These are phyloP conservation scores for Hiodon tergisus DNA, from an alignment of 2,113 vertebrate species.

Conservation along the genomic window DNA sequence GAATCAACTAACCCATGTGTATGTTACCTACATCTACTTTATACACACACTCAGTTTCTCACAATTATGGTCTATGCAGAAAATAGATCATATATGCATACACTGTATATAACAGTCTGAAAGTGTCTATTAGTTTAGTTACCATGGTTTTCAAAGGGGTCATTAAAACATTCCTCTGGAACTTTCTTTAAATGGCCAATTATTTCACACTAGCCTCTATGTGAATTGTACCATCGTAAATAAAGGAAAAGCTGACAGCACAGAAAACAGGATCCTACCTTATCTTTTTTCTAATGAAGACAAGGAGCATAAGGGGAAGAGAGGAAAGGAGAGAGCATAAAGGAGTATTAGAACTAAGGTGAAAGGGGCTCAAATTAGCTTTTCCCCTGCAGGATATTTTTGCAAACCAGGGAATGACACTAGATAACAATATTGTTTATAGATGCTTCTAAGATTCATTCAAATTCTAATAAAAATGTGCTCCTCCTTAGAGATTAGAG, in stretches of 20 bases:
- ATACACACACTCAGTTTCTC: too few species aligned
- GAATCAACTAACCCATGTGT: too few species aligned
- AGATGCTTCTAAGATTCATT: too few species aligned
- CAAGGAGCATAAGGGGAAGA: conserved; percentile 43
- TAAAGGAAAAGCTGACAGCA: conserved; percentile 34
- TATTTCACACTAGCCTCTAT: not conserved
- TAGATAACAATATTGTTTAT: too few species aligned
- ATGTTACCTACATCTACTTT: too few species aligned
- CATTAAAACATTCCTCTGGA: not conserved
- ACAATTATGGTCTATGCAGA: too few species aligned
- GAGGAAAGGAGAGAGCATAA: conserved; percentile 44
- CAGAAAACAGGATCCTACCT: conserved; percentile 58
- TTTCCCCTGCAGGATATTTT: not conserved
- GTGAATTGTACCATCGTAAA: not conserved
- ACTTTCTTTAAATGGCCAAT: not conserved
- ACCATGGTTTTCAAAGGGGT: not conserved
- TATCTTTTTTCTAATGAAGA: conserved; percentile 70
- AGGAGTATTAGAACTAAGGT: conserved; percentile 52
- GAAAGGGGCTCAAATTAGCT: not conserved
- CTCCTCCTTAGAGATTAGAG: too few species aligned
- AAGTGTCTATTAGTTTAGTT: not conserved
- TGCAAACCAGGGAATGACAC: not conserved
- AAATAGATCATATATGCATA: too few species aligned
- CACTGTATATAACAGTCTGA: not conserved
- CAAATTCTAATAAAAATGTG: too few species aligned